Base-by-base conservation (phyloP, 1,140 invertebrate species). In the Drosophila ercepeae region DNA sequence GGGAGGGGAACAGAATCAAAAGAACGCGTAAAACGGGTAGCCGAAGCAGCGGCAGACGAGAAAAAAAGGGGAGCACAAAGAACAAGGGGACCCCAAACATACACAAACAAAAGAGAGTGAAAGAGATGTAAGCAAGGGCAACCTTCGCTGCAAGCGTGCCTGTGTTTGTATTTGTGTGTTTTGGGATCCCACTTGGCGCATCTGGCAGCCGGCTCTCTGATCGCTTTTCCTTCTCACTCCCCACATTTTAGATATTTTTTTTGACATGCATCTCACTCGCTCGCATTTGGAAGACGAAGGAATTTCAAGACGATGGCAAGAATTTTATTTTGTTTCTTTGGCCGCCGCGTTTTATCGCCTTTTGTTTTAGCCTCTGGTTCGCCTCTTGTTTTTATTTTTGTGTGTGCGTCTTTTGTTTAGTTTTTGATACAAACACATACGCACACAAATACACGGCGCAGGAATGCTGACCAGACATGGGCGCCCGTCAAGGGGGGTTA, bases 301-400 rank as follows among this genome's bases (percentile, higher is more conserved):
- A 90, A 89, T 89, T 89, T 88, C 64, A 64, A 55, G 78, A 74
- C 75, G 88, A 89, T 75, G 88, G 77, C 69, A 89, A 82, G 88
- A 89, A 89, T 89, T 89, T 90, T 53, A 75, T 86, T 78, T 70
- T 60, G 76, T 81, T 84, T 76, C 81, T 81, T 86, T 86, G 65
- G 46, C 54, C 76, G 61, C 71, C 27, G 63, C 44, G 54, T 79
- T 86, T 86, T 72, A 69, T 79, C 18, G 54, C 41, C 81, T 86
- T 84, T 81, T 82, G 83, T 86, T 89, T 86, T 89, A 89, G 83
- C 51, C 74, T 58, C 51, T 59, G 51, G 46, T 86, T 67, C 73
- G 42, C 41, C 42, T 75, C 32, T 48, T 52, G 60, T 52, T 34
- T 51, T 18, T 52, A 63, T 65, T 75, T 79, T 88, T 88, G 63